Base-by-base conservation (phyloP, 2,113 vertebrate genomes). In the Odobenus rosmarus region DNA sequence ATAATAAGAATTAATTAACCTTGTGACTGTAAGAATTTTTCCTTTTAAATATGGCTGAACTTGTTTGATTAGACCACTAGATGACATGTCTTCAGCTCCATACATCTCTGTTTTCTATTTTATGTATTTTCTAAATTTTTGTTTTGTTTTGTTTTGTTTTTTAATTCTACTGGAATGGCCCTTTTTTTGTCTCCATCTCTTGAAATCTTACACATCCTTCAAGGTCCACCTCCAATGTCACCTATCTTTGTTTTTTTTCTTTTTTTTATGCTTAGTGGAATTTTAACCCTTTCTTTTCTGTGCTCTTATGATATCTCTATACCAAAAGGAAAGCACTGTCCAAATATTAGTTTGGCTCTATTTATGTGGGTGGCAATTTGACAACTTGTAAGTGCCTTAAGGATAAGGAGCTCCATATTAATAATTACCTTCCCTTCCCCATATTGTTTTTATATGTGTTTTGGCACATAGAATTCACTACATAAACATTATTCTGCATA, bases 1-100 rank as follows among this genome's bases (percentile, higher is more conserved):
- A 85, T 69, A 55, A n/a, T 10, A 15, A 93, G 15, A 80, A 85
- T 36, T 57, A 89, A 55, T 80, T 79, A 59, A 88, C 4, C 14
- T 26, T 92, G 31, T 80, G 28, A 83, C 9, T 18, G 57, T 49
- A 53, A 57, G 2, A 67, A 33, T 59, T 42, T 82, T 88, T 64
- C 36, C 26, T 85, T 55, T 94, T 90, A 83, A 79, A 61, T 90
- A 69, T 86, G 81, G 92, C 57, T 89, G 4, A 57, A 61, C n/a
- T 91, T 55, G 49, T 84, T 79, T 88, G 39, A 84, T 55, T 88
- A 61, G 23, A 80, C 16, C 7, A 12, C 21, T 81, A 46, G n/a
- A 59, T 51, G 8, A 57, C 11, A 18, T 64, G 1, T 31, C 8
- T 42, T 80, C 13, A 64, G 4, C 3, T 81, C 36, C 9, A 16